phyloP scores from a whole-genome alignment of 1,140 invertebrate genomes.

The Pogonognathellus flavescens region DNA sequence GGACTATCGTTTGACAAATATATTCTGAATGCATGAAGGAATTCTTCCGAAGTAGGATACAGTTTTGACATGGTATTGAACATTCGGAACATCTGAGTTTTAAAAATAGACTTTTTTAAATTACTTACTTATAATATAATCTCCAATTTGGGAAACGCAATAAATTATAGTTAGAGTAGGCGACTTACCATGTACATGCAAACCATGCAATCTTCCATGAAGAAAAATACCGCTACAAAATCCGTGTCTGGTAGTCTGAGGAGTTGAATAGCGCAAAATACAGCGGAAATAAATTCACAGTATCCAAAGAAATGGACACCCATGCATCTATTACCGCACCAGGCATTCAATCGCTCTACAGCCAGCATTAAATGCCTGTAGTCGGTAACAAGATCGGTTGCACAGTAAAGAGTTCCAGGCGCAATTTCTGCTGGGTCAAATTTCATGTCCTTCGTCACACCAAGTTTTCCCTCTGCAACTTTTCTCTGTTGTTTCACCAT shows the following conservation, averaged over 20 bases:
- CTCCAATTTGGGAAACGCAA: no score
- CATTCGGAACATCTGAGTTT: slow-evolving; percentile 37
- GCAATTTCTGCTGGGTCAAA: neutral
- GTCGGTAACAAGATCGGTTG: neutral
- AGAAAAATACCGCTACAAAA: slow-evolving; percentile 1
- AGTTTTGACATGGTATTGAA: slow-evolving; percentile 21
- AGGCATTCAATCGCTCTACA: slow-evolving; percentile 13
- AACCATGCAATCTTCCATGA: slow-evolving; percentile 45
- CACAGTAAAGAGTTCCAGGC: neutral
- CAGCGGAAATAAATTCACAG: slow-evolving; percentile 37
- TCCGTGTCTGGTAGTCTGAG: slow-evolving; percentile 7
- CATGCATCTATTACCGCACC: slow-evolving; percentile 7
- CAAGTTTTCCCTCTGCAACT: neutral
- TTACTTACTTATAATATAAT: no score
- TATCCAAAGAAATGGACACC: slow-evolving; percentile 10
- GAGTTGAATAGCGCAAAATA: slow-evolving; percentile 47
- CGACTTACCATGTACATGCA: slow-evolving; percentile 48
- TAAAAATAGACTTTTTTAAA: no score
- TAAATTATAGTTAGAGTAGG: no score
- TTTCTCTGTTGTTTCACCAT: neutral
- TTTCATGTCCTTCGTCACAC: neutral
- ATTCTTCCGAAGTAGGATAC: neutral
- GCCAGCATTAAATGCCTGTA: slow-evolving; percentile 17
- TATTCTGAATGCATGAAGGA: neutral
- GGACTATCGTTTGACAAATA: neutral